Evolutionary conservation across 2,113 vertebrate genomes (phyloP), one percentile per base, ranked within the genome.

Genomic region (Ascaphus truei): DNA sequence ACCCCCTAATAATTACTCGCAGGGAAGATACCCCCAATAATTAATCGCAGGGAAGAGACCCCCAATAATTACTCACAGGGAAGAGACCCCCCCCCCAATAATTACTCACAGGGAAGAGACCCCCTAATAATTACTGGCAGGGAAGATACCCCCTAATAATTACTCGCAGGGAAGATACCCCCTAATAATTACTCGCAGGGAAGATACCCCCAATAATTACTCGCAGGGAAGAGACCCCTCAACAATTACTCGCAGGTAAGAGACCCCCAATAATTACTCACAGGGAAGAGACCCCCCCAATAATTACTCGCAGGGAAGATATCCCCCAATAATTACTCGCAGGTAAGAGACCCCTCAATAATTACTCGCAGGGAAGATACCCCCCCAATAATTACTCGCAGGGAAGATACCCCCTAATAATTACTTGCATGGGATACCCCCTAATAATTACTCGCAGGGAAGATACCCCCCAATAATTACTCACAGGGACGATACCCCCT

Each of bases 291-390:
- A 36, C n/a, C 57, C 43, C 31, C 5, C 55, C 26, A 48, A 41
- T 68, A 68, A 68, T 59, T 59, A 59, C 55, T 50, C 60, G 39
- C 61, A 61, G 60, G 60, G 51, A 50, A 34, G 52, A 52, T 61
- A 36, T n/a, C n/a, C n/a, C n/a, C n/a, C n/a, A n/a, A n/a, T n/a
- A n/a, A 50, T 60, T n/a, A 20, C 57, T 29, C 25, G 12, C 45
- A 4, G 11, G 33, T n/a, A n/a, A n/a, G n/a, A n/a, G n/a, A 36
- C 57, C 43, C 31, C 5, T 43, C 26, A 48, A 41, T 68, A 68
- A 68, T 59, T 59, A 59, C 55, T 50, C 60, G 39, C 61, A 61
- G 60, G 60, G 51, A 50, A 34, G 52, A 52, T 61, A 36, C n/a
- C n/a, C n/a, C n/a, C n/a, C n/a, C n/a, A n/a, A n/a, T n/a, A n/a